These are phyloP conservation scores for Acanthochromis polyacanthus DNA, from an alignment of 2,113 vertebrate genomes.

Conservation along the genomic window DNA sequence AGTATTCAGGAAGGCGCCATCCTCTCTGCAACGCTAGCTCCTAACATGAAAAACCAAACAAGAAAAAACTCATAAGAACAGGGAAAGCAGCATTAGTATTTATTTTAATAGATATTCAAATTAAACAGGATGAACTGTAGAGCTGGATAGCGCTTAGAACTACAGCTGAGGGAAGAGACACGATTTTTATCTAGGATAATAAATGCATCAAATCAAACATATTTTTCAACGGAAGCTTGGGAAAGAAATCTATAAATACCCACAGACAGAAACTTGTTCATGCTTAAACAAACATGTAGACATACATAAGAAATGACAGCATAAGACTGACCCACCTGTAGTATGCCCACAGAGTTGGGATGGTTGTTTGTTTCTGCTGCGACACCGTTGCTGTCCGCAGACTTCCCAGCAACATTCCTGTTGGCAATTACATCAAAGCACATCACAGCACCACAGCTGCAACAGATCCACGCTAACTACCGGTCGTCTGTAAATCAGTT, in stretches of 20 bases:
- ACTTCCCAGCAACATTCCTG: constrained; percentile 56
- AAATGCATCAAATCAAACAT: background rate
- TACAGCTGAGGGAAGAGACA: background rate
- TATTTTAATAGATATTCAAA: background rate
- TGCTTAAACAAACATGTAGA: no score
- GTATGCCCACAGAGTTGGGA: constrained; percentile 80
- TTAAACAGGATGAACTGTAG: background rate
- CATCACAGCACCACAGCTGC: background rate
- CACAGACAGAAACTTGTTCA: no score
- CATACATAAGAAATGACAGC: background rate
- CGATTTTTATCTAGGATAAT: background rate
- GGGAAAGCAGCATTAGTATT: background rate
- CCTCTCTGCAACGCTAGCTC: constrained; percentile 90
- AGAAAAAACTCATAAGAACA: background rate
- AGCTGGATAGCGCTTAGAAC: background rate
- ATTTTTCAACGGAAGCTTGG: no score
- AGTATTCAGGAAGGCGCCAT: constrained; percentile 92
- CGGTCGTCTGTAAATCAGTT: background rate
- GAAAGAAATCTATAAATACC: no score
- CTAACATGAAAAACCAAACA: constrained; percentile 62
- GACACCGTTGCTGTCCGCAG: constrained; percentile 67
- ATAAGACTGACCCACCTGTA: constrained; percentile 76
- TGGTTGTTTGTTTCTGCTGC: constrained; percentile 62
- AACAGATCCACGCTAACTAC: background rate
- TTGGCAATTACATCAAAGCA: constrained; percentile 24